Evolutionary conservation across 2,113 vertebrate genomes (phyloP), one percentile per base, ranked within the genome.

Genomic region (Heliornis fulica): DNA sequence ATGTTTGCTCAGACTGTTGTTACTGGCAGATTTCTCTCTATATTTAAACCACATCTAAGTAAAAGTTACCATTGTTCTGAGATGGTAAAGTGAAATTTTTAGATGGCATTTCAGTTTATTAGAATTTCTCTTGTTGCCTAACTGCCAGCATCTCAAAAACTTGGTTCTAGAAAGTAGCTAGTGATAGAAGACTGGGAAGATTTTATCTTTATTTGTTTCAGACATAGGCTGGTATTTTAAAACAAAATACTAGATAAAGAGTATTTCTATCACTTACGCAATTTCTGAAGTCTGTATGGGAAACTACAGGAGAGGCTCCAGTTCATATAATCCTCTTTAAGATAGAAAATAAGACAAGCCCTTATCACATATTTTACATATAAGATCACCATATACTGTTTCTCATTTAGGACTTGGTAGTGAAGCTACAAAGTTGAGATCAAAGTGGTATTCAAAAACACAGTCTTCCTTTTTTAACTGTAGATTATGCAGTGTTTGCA

Each of bases 241-340:
- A 97, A 95, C 26, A 94, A 95, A 92, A 88, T 65, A 78, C n/a
- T 60, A 93, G 91, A 97, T 96, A 95, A 95, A 93, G 61, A 41
- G n/a, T 63, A 50, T 87, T 97, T 83, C 75, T 76, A 80, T 63
- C 90, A 93, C 93, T 96, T 93, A 93, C 0, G 6, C 83, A 96
- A 90, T 79, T 94, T 75, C 89, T 81, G 32, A 90, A 94, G 78
- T 46, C 78, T 71, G 38, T 32, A 84, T 92, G 81, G 95, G 75
- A 96, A 96, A 93, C 48, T 84, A 46, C 53, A 64, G 25, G 43
- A 92, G n/a, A 76, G 2, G 28, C 12, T 86, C 71, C 57, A 84
- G 85, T 86, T 91, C 69, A 82, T 57, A 59, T 84, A 95, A 95
- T 92, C 87, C 79, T 63, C 56, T 80, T 84, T 54, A 84, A 97